A percentile compares a stretch with the other conserved stretches of the same genome.
These are phyloP conservation scores for Holotrichia oblita DNA, from an alignment of 1,140 invertebrate genomes.

Conservation along the genomic window DNA sequence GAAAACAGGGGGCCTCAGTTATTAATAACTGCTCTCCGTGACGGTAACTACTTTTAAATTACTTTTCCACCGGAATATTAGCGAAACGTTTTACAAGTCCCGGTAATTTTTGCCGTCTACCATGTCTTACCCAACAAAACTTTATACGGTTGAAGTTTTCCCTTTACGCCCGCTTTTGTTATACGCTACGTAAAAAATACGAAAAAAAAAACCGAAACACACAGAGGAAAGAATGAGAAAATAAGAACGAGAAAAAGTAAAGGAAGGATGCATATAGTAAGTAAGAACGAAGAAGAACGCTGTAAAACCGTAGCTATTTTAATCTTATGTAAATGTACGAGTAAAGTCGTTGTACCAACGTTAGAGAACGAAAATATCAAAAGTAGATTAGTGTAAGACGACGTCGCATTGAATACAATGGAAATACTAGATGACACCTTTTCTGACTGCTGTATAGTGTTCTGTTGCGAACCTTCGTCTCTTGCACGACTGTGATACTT, in stretches of 20 bases:
- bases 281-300: not conserved
- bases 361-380: constrained; percentile 21
- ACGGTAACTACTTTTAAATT: constrained; percentile 34
- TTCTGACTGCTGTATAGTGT: not conserved
- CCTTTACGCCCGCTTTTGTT: constrained; percentile 14
- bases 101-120: constrained; percentile 4
- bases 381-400: constrained; percentile 26
- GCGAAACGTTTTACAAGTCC: constrained; percentile 30
- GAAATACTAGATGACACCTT: constrained; percentile 31
- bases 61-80: constrained; percentile 31
- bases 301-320: constrained; percentile 23
- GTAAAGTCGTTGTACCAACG: not conserved
- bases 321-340: constrained; percentile 23
- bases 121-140: constrained; percentile 12
- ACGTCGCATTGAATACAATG: constrained; percentile 15
- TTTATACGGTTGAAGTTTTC: constrained; percentile 29
- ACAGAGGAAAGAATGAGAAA: not conserved
- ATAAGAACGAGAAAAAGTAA: not conserved
- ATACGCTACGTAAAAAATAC: not conserved
- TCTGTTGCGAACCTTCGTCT: not conserved
- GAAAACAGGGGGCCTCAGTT: constrained; percentile 16
- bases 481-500: not conserved
- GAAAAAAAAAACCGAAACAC: too few species aligned
- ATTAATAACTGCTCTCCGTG: constrained; percentile 26
- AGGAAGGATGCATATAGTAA: too few species aligned